Percentiles rank a stretch among this genome's conserved stretches.
Conservation (phyloP, 2,888 invertebrate species). For the Chaetogeoica ovagalla region DNA sequence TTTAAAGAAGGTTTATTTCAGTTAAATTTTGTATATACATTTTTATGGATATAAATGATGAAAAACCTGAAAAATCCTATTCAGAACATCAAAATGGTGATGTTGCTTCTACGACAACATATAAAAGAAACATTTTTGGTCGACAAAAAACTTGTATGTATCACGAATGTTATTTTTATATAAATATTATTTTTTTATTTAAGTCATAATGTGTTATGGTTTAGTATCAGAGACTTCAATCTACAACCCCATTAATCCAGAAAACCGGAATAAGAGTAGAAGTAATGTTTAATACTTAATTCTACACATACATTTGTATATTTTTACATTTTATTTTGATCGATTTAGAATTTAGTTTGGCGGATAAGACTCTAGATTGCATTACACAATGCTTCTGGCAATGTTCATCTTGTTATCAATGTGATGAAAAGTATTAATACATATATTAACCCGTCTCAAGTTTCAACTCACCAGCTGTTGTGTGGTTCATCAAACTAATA, state of each 20-base stretch:
- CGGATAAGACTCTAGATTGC: constrained; percentile 56
- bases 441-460: background rate
- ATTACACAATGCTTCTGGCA: constrained; percentile 56
- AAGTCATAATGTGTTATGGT: background rate
- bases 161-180: background rate
- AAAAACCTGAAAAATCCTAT: constrained; percentile 6
- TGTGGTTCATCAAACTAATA: background rate
- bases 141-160: constrained; percentile 47
- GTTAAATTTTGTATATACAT: background rate
- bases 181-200: background rate
- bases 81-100: background rate
- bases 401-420: constrained; percentile 56
- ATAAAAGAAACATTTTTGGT: constrained; percentile 32
- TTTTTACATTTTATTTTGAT: background rate
- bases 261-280: constrained; percentile 17
- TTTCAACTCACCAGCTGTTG: background rate
- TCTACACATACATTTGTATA: background rate
- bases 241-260: constrained; percentile 37
- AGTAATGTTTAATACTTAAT: constrained; percentile 1
- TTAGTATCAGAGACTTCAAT: constrained; percentile 50
- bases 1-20: constrained; percentile 6
- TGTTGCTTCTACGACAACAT: constrained; percentile 5
- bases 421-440: constrained; percentile 23
- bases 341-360: constrained; percentile 52
- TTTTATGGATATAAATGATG: constrained; percentile 42